Evolutionary conservation across 2,113 vertebrate genomes (phyloP).

Genomic region (Tupaia chinensis): DNA sequence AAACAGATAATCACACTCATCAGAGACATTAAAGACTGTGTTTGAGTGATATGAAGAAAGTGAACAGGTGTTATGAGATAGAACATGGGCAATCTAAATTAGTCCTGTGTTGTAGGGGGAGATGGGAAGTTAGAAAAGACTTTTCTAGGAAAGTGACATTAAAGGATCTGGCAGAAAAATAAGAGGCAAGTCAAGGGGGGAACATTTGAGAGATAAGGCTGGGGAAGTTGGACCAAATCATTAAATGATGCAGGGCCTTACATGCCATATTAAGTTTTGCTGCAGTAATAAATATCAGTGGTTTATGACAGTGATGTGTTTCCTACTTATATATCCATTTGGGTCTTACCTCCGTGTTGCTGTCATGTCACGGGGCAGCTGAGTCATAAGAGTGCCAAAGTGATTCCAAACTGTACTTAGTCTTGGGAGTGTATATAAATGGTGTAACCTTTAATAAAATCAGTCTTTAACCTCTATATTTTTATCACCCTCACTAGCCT

Average conservation of each 20-base stretch:
- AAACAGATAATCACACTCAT: slow-evolving; percentile 2
- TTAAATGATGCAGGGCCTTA: slow-evolving; percentile 60
- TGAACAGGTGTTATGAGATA: neutral
- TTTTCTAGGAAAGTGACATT: slow-evolving; percentile 36
- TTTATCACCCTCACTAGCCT: too few relatives aligned
- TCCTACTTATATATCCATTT: neutral
- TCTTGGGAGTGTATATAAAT: too few relatives aligned
- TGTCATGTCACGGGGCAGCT: neutral
- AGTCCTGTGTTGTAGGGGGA: neutral
- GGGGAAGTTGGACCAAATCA: neutral
- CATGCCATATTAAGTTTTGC: slow-evolving; percentile 36
- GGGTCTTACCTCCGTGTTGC: neutral
- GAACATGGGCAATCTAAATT: slow-evolving; percentile 26
- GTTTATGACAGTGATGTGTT: neutral
- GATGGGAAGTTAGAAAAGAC: neutral
- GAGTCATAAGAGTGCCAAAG: too few relatives aligned
- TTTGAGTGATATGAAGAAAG: slow-evolving; percentile 14
- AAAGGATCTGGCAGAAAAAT: slow-evolving; percentile 43
- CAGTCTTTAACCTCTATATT: too few relatives aligned
- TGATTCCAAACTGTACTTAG: too few relatives aligned
- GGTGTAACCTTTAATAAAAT: too few relatives aligned
- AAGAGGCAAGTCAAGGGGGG: neutral
- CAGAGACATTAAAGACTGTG: neutral
- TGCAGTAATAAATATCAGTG: slow-evolving; percentile 37
- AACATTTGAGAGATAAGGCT: slow-evolving; percentile 10